Evolutionary conservation across 1,140 invertebrate species (phyloP).

Genomic region (Apis dorsata): DNA sequence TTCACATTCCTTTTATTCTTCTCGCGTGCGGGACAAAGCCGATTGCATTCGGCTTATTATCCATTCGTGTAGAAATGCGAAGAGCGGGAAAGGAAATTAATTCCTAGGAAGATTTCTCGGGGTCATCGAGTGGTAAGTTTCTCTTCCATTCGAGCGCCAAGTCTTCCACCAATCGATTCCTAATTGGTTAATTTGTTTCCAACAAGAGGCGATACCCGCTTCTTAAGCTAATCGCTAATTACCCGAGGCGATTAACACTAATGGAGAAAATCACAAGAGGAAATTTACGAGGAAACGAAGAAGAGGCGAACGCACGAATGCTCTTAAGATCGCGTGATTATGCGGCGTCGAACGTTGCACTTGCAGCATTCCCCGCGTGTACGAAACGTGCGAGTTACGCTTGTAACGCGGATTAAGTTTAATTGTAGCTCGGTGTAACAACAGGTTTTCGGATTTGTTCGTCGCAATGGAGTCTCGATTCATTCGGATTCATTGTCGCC

Average conservation of each 20-base stretch:
- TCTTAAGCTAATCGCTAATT: slow-evolving; percentile 15
- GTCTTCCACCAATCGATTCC: neutral
- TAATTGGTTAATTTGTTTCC: slow-evolving; percentile 30
- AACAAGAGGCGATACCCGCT: neutral
- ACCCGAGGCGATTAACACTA: neutral
- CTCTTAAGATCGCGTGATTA: neutral
- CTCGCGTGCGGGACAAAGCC: neutral
- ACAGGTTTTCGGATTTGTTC: neutral
- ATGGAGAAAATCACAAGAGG: neutral
- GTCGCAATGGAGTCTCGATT: too few relatives aligned
- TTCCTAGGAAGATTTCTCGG: slow-evolving; percentile 33
- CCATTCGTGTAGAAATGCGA: neutral
- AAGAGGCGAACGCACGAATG: neutral
- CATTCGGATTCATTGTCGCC: too few relatives aligned
- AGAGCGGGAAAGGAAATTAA: neutral
- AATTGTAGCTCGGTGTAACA: neutral
- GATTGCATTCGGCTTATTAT: neutral
- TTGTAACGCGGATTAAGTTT: neutral
- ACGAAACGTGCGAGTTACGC: neutral
- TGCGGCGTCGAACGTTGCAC: neutral
- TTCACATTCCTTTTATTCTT: neutral
- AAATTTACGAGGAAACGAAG: slow-evolving; percentile 3
- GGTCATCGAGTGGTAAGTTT: slow-evolving; percentile 28
- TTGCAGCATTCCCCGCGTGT: neutral
- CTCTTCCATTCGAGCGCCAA: neutral